Conservation (phyloP, 2,113 vertebrate species). For the Rhombomys opimus region DNA sequence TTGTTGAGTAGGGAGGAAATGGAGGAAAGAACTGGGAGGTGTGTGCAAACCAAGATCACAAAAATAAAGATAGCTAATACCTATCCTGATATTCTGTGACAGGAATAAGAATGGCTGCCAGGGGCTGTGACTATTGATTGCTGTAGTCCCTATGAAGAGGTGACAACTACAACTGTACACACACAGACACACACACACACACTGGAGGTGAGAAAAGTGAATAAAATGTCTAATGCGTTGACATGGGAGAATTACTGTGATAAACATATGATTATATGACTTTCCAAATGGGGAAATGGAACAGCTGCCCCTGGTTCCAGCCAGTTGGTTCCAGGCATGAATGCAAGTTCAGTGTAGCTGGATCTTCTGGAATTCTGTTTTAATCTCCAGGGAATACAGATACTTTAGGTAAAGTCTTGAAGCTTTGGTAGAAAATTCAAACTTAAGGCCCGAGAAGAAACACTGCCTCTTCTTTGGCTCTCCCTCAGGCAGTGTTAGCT, state of each 20-base stretch:
- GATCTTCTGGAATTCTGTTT: neutral
- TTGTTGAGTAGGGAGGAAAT: neutral
- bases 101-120: neutral
- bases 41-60: neutral
- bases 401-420: neutral
- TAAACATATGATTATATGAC: neutral
- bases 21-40: neutral
- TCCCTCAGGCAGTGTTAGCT: neutral
- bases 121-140: neutral
- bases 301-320: neutral
- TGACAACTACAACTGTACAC: neutral
- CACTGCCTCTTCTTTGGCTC: rapidly evolving
- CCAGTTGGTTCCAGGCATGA: neutral
- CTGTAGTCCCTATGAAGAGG: neutral
- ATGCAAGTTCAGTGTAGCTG: neutral
- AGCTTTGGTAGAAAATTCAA: neutral
- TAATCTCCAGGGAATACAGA: neutral
- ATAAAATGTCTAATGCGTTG: neutral
- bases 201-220: neutral
- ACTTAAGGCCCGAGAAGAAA: neutral
- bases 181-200: neutral
- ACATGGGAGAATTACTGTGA: too few species aligned
- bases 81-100: neutral
- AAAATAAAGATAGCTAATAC: neutral
- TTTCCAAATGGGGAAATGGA: neutral